phyloP scores from a whole-genome alignment of 2,797 vertebrate species.

The Eospalax fontanierii region DNA sequence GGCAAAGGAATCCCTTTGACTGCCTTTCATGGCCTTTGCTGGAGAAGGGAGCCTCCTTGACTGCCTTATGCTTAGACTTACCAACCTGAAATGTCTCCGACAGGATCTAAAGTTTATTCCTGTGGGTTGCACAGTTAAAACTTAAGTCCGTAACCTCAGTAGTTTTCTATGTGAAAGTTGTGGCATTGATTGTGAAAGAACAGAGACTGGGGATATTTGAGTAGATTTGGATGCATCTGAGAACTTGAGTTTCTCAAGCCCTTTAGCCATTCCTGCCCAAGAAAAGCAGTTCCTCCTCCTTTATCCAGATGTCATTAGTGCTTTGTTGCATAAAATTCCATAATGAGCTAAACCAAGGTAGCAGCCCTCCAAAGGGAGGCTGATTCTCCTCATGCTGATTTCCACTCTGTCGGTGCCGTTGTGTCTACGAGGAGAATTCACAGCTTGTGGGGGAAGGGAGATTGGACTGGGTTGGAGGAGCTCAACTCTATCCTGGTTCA shows the following conservation, averaged over 20 bases:
- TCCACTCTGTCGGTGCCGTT: neutral
- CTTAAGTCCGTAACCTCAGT: neutral
- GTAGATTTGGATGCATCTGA: slow-evolving; percentile 1
- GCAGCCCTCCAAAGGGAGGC: neutral
- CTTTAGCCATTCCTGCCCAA: neutral
- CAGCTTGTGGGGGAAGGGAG: neutral
- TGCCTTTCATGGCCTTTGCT: neutral
- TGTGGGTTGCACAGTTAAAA: slow-evolving; percentile 6
- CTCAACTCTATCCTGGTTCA: neutral
- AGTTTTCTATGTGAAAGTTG: neutral
- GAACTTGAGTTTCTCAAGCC: slow-evolving; percentile 1
- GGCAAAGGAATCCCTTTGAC: neutral
- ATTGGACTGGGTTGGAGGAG: neutral
- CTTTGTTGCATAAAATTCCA: slow-evolving; percentile 12
- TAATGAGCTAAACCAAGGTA: neutral
- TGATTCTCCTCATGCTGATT: neutral
- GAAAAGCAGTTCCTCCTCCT: neutral
- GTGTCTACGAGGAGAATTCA: neutral
- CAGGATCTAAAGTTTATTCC: neutral
- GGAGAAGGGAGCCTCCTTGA: neutral
- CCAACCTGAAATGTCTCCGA: slow-evolving; percentile 16
- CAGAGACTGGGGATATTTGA: neutral
- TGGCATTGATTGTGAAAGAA: neutral
- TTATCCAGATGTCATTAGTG: neutral
- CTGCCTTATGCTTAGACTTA: neutral